Conservation (phyloP, 2,888 invertebrate genomes). For the Mycalesis mineus region DNA sequence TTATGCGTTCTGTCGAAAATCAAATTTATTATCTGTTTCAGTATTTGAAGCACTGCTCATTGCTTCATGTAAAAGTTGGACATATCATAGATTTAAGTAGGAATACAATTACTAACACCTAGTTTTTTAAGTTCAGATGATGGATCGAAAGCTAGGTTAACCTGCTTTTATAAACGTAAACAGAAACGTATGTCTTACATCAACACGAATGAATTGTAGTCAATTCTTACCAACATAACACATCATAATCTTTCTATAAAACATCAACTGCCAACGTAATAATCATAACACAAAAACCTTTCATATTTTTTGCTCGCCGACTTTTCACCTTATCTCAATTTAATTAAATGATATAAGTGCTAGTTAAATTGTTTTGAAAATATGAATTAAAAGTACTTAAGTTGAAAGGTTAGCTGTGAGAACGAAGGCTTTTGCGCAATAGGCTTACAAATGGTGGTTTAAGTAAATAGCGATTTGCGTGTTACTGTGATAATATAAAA, state of each 20-base stretch:
- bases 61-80: too few relatives aligned
- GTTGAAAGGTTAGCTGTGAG: constrained; percentile 54
- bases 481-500: too few relatives aligned
- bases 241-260: background rate
- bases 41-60: too few relatives aligned
- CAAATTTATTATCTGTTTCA: too few relatives aligned
- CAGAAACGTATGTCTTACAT: too few relatives aligned
- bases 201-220: too few relatives aligned
- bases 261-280: background rate
- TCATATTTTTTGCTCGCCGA: background rate
- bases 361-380: background rate
- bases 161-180: too few relatives aligned
- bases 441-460: constrained; percentile 24
- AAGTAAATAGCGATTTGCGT: constrained; percentile 28
- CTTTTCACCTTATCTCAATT: background rate
- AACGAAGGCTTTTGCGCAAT: constrained; percentile 56
- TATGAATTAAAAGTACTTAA: constrained; percentile 33
- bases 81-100: too few relatives aligned
- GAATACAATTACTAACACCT: too few relatives aligned
- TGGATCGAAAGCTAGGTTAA: too few relatives aligned
- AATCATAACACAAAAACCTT: background rate
- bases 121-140: too few relatives aligned
- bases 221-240: background rate
- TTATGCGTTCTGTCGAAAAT: too few relatives aligned
- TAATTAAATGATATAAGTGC: background rate